Evolutionary conservation across 2,797 vertebrate genomes (phyloP), one percentile per base, ranked within the genome.

Genomic region (Chelonia mydas): DNA sequence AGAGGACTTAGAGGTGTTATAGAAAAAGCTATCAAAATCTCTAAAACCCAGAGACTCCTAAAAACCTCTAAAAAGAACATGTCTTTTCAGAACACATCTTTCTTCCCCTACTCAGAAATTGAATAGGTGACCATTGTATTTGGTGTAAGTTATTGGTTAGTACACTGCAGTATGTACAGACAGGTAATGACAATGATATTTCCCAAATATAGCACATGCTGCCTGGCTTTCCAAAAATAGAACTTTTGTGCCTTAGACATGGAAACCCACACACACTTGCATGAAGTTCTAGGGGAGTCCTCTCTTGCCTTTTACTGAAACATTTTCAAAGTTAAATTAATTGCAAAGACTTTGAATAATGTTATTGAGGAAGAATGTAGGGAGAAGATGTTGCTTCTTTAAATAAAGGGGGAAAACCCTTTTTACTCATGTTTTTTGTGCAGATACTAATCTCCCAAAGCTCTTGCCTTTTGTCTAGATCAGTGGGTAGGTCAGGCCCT

Each of bases 11-110:
- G 94, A 96, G 97, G 92, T 95, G 50, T 8, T 93, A 91, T 76
- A 96, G 91, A 96, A 97, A 68, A 97, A 95, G 93, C 94, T 92
- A 96, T 96, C 95, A 97, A 97, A 96, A 96, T 90, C 94, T 90
- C 93, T 98, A 98, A 98, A 97, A 97, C 94, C 96, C 61, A 93
- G 97, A 96, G 97, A 97, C 87, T 86, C 83, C 84, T 91, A 92
- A 89, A 93, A 89, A 96, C 93, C 87, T 97, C 95, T 91, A 97
- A 96, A 96, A 97, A 94, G 93, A 94, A 95, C 96, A n/a, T n/a
- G 87, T 92, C 94, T 97, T 92, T 96, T 98, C 95, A 78, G 91
- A 97, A 96, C 68, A 87, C 82, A 31, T 65, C 92, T 97, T 96
- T 97, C 94, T 96, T 98, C 95, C 79, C 88, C 72, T 81, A 78